A percentile compares a stretch with the other conserved stretches of the same genome.
Conservation (phyloP, 2,797 vertebrate species). For the Dicrostonyx torquatus region DNA sequence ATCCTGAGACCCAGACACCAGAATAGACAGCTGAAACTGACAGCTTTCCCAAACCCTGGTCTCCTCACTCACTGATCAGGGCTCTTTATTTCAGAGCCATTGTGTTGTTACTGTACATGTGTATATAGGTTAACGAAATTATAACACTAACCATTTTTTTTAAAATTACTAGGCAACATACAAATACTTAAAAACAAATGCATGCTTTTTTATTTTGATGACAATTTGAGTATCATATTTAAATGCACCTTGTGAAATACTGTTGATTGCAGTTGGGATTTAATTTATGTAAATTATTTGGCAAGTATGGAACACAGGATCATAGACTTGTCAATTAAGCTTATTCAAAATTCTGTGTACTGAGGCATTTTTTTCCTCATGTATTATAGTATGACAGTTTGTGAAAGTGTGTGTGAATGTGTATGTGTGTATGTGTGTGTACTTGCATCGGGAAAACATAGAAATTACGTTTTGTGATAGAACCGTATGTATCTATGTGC, state of each 20-base stretch:
- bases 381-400: neutral
- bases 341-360: neutral
- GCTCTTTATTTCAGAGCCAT: accelerated
- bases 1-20: too few species aligned
- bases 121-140: neutral
- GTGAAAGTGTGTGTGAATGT: neutral
- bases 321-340: neutral
- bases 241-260: conserved; percentile 13
- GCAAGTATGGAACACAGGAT: neutral
- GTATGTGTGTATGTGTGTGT: neutral
- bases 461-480: neutral
- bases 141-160: neutral
- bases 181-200: neutral
- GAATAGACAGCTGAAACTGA: accelerated
- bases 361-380: neutral
- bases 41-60: accelerated
- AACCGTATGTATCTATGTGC: neutral
- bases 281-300: neutral
- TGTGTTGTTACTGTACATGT: neutral
- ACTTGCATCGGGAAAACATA: too few species aligned
- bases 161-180: neutral
- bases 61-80: neutral
- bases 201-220: neutral
- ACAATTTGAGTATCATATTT: conserved; percentile 6
- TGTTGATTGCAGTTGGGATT: neutral